Evolutionary conservation across 2,888 invertebrate genomes (phyloP).

Genomic region (Drosophila paracracens): DNA sequence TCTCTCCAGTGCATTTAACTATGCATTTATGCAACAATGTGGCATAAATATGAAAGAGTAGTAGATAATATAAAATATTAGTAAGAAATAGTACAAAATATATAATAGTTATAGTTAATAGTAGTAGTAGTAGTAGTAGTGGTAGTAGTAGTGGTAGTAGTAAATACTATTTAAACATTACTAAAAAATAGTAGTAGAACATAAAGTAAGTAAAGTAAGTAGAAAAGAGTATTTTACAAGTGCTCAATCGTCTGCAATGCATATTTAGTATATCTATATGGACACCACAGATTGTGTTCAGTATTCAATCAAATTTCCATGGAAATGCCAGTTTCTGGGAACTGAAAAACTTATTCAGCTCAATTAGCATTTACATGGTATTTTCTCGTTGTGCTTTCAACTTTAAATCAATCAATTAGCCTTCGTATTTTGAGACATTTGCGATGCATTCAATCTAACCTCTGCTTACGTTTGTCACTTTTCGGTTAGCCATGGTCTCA

Average conservation of each 20-base stretch:
- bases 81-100: background rate
- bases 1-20: background rate
- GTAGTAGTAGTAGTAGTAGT: too few species aligned
- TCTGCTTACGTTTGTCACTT: constrained; percentile 8
- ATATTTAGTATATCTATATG: background rate
- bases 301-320: background rate
- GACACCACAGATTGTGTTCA: background rate
- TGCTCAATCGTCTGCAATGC: background rate
- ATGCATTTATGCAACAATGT: background rate
- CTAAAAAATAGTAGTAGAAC: background rate
- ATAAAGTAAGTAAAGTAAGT: too few species aligned
- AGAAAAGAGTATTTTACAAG: too few species aligned
- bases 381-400: background rate
- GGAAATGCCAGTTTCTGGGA: background rate
- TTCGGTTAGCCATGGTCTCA: constrained; percentile 8
- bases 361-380: background rate
- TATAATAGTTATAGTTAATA: background rate
- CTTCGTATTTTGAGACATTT: background rate
- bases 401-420: constrained; percentile 4
- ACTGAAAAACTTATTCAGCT: background rate
- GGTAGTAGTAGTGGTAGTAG: background rate
- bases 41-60: background rate
- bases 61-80: background rate
- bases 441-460: background rate
- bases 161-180: background rate